These are phyloP conservation scores for Acanthurus lineatus DNA, from an alignment of 2,797 vertebrate species.

Conservation along the genomic window DNA sequence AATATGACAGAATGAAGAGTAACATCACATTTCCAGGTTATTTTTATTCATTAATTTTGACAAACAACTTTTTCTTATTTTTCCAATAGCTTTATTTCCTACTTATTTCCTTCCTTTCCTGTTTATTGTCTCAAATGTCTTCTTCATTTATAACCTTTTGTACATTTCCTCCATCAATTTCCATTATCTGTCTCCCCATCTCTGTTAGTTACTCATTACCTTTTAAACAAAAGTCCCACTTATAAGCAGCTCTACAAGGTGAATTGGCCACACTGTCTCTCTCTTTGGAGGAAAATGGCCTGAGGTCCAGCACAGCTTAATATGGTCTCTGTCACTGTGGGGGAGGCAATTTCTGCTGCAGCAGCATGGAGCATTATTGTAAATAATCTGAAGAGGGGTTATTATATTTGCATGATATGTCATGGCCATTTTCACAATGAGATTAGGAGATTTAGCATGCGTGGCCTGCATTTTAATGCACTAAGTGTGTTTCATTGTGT, in stretches of 20 bases:
- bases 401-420: slow-evolving; percentile 59
- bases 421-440: slow-evolving; percentile 38
- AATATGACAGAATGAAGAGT: slow-evolving; percentile 6
- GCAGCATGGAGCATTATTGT: slow-evolving; percentile 35
- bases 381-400: slow-evolving; percentile 54
- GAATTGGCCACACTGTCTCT: slow-evolving; percentile 18
- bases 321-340: slow-evolving; percentile 20
- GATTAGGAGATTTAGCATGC: slow-evolving; percentile 49
- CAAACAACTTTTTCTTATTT: background rate
- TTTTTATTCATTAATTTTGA: background rate
- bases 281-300: slow-evolving; percentile 22
- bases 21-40: background rate
- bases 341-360: slow-evolving; percentile 32
- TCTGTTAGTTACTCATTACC: slow-evolving; percentile 23
- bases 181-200: background rate
- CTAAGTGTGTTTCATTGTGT: slow-evolving; percentile 4
- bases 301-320: slow-evolving; percentile 16
- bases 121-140: background rate
- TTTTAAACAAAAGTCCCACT: slow-evolving; percentile 17
- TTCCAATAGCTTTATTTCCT: background rate
- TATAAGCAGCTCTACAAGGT: slow-evolving; percentile 7
- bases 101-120: background rate
- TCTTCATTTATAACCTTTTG: slow-evolving; percentile 2
- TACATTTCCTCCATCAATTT: background rate
- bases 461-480: slow-evolving; percentile 27